Conservation (phyloP, 2,888 invertebrate species). For the Halictus quadricinctus region DNA sequence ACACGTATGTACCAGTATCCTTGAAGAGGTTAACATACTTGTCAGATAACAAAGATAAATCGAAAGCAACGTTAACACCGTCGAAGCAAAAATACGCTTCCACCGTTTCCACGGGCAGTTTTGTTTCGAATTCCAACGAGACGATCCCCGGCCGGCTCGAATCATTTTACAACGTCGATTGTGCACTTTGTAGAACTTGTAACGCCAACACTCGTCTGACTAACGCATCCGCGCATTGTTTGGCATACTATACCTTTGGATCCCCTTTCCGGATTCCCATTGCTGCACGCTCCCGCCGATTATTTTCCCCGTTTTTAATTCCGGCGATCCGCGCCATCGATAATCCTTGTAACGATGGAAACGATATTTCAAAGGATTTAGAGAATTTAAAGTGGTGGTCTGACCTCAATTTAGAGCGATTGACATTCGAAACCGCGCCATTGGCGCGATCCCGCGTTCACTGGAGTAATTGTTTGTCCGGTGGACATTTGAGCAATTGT, state of each 20-base stretch:
- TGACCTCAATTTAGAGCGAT: constrained; percentile 8
- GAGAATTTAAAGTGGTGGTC: neutral
- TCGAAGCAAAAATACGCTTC: neutral
- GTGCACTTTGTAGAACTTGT: constrained; percentile 62
- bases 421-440: neutral
- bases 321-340: constrained; percentile 45
- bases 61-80: neutral
- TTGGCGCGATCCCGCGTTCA: neutral
- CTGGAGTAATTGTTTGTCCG: neutral
- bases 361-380: constrained; percentile 27
- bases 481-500: neutral
- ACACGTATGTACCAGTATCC: no score
- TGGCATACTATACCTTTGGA: constrained; percentile 56
- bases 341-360: constrained; percentile 42
- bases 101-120: neutral
- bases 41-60: neutral
- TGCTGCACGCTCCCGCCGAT: constrained; percentile 45
- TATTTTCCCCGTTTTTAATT: constrained; percentile 63
- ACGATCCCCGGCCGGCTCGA: constrained; percentile 15
- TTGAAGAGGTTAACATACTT: no score
- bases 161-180: constrained; percentile 50
- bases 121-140: constrained; percentile 26
- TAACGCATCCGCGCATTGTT: constrained; percentile 41
- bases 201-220: constrained; percentile 58
- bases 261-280: constrained; percentile 50